phyloP scores from a whole-genome alignment of 2,797 vertebrate genomes.

The Smutsia gigantea region DNA sequence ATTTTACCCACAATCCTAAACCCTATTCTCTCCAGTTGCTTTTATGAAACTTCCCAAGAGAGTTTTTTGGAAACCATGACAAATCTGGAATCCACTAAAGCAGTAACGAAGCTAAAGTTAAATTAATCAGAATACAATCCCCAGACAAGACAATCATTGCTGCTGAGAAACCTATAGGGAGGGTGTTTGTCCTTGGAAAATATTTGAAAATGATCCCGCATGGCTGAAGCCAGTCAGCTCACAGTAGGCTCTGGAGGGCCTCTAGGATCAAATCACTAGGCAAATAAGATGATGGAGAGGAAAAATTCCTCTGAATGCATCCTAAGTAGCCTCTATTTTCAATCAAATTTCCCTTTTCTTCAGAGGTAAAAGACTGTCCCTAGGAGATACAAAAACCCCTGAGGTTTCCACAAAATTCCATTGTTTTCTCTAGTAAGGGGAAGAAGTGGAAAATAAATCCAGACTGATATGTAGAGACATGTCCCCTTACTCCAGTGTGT shows the following conservation, averaged over 20 bases:
- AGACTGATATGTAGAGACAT: background rate
- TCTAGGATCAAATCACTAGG: conserved; percentile 52
- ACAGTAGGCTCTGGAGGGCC: conserved; percentile 39
- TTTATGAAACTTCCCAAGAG: conserved; percentile 66
- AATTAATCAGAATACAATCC: conserved; percentile 86
- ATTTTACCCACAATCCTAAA: background rate
- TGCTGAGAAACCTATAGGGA: conserved; percentile 79
- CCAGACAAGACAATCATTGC: conserved; percentile 81
- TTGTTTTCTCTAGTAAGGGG: background rate
- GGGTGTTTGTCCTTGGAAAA: conserved; percentile 85
- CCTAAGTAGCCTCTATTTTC: conserved; percentile 44
- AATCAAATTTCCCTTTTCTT: conserved; percentile 22
- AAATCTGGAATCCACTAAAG: conserved; percentile 84
- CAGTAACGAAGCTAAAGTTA: conserved; percentile 82
- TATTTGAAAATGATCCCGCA: conserved; percentile 78
- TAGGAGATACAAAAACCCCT: background rate
- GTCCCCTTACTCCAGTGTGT: too few relatives aligned
- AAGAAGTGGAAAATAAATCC: background rate
- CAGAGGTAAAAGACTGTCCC: background rate
- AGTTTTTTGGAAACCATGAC: conserved; percentile 76
- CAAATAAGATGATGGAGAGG: conserved; percentile 50
- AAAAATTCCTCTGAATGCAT: conserved; percentile 34
- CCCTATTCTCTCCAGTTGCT: background rate
- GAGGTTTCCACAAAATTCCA: background rate
- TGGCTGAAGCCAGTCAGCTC: conserved; percentile 74